phyloP scores from a whole-genome alignment of 2,888 invertebrate genomes.

The Ichneumoninae sp. region DNA sequence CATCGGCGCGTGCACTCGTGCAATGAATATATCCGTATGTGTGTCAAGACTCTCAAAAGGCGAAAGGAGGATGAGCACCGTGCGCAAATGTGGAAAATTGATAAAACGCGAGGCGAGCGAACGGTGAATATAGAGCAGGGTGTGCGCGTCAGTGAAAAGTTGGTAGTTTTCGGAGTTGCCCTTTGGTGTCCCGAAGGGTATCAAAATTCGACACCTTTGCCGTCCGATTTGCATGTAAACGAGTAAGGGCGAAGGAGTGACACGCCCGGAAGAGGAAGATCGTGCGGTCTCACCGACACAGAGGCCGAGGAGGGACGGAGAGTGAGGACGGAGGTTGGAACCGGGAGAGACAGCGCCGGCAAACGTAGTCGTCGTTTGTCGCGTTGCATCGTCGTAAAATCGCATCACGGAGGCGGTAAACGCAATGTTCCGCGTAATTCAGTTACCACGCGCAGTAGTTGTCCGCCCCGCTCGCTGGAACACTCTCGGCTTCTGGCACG shows the following conservation, averaged over 20 bases:
- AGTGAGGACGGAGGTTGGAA: background rate
- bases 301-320: background rate
- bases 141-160: constrained; percentile 4
- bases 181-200: constrained; percentile 1
- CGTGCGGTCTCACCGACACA: background rate
- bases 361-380: constrained; percentile 73
- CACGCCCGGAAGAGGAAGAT: constrained; percentile 8
- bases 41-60: constrained; percentile 1
- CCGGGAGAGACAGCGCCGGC: background rate
- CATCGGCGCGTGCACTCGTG: background rate
- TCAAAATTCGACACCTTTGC: constrained; percentile 56
- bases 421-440: constrained; percentile 82
- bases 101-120: background rate
- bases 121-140: background rate
- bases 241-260: constrained; percentile 39
- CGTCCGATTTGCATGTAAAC: constrained; percentile 68
- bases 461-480: constrained; percentile 63
- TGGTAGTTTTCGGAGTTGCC: constrained; percentile 15
- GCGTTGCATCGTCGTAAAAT: constrained; percentile 80
- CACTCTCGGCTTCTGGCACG: constrained; percentile 76
- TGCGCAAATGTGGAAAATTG: background rate
- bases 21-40: background rate
- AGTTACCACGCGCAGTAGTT: constrained; percentile 79
- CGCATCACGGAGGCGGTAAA: constrained; percentile 80
- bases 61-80: background rate